Conservation (phyloP, 2,888 invertebrate species). For the Thymelicus sylvestris region DNA sequence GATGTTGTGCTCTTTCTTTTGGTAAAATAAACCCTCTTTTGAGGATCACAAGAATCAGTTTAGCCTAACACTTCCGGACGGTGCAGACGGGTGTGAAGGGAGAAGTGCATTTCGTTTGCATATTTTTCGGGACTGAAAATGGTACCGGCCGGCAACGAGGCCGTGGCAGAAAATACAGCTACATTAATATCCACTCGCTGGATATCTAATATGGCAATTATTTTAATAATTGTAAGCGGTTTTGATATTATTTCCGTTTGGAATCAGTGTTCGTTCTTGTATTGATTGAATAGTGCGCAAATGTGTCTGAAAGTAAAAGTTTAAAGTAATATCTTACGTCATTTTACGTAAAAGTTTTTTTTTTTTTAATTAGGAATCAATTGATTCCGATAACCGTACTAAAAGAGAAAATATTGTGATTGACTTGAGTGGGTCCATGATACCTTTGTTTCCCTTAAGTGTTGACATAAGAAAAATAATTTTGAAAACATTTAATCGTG, state of each 20-base stretch:
- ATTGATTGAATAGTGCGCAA: conserved; percentile 8
- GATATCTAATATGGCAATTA: conserved; percentile 34
- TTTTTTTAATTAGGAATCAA: no score
- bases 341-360: background rate
- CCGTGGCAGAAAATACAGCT: conserved; percentile 24
- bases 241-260: background rate
- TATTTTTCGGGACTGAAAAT: conserved; percentile 58
- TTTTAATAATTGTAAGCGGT: conserved; percentile 31
- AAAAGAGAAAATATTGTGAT: no score
- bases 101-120: conserved; percentile 72
- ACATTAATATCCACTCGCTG: conserved; percentile 10
- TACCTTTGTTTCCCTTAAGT: no score
- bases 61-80: conserved; percentile 48
- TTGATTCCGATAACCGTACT: no score
- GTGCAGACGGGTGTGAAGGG: conserved; percentile 61
- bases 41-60: conserved; percentile 61
- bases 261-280: background rate
- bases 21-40: conserved; percentile 68
- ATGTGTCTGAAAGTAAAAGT: background rate
- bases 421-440: no score
- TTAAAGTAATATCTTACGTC: background rate
- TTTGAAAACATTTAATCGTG: no score
- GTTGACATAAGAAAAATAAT: no score
- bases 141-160: conserved; percentile 38
- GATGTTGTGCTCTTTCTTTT: conserved; percentile 51